phyloP scores from a whole-genome alignment of 2,888 invertebrate genomes.

The Chalcis sispes region DNA sequence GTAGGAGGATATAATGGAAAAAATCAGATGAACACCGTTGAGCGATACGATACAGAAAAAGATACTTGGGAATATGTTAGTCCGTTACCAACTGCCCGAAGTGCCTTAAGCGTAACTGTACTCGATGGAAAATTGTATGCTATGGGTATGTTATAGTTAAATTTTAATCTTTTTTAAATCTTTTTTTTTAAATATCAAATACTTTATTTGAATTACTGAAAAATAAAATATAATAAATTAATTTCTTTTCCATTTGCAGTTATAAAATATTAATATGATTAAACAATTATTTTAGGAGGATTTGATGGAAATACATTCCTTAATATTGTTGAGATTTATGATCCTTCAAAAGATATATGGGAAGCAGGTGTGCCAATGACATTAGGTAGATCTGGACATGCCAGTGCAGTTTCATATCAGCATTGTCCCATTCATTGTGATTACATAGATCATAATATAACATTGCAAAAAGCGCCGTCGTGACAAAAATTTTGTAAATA shows the following conservation, averaged over 20 bases:
- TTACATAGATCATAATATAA: conserved; percentile 70
- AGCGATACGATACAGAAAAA: conserved; percentile 90
- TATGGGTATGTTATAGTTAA: conserved; percentile 80
- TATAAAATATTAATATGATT: no score
- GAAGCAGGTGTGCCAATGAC: conserved; percentile 85
- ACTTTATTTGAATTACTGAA: conserved; percentile 9
- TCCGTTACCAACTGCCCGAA: conserved; percentile 87
- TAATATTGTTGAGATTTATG: conserved; percentile 91
- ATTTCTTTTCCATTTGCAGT: background rate
- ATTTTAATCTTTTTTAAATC: background rate
- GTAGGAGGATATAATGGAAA: conserved; percentile 95
- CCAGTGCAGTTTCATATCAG: conserved; percentile 95
- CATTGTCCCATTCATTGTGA: conserved; percentile 84
- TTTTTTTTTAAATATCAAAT: background rate
- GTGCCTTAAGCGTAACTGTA: conserved; percentile 91
- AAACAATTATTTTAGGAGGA: conserved; percentile 81
- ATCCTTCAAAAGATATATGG: conserved; percentile 88
- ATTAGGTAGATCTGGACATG: conserved; percentile 93
- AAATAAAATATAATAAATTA: background rate
- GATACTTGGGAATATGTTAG: conserved; percentile 88
- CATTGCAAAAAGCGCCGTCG: conserved; percentile 63
- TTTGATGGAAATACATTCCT: conserved; percentile 93
- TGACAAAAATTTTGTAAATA: conserved; percentile 58
- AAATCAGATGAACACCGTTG: conserved; percentile 88
- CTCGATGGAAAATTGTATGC: conserved; percentile 92